These are phyloP conservation scores for Nomada goodeniana DNA, from an alignment of 2,888 invertebrate genomes.

Conservation along the genomic window DNA sequence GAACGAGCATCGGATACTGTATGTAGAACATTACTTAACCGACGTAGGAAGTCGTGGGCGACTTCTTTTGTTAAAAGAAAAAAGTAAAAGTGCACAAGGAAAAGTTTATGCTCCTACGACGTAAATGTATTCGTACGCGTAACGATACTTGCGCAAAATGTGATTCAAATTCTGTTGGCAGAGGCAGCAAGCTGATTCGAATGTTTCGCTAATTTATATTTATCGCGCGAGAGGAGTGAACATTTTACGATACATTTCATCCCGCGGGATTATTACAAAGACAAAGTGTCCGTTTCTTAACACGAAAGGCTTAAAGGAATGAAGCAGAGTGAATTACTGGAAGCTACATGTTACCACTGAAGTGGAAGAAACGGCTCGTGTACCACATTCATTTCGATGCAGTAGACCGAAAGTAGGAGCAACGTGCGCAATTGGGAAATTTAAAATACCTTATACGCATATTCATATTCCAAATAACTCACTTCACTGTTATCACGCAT, in stretches of 20 bases:
- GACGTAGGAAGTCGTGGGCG: neutral
- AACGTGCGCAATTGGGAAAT: neutral
- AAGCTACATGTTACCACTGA: neutral
- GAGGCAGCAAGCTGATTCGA: neutral
- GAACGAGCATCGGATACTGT: neutral
- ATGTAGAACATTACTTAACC: slow-evolving; percentile 10
- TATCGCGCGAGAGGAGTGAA: neutral
- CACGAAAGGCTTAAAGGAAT: neutral
- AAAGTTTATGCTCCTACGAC: neutral
- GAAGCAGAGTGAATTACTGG: neutral
- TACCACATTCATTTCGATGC: neutral
- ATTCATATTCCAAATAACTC: neutral
- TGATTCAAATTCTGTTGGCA: neutral
- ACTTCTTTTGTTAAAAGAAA: neutral
- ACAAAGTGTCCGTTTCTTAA: slow-evolving; percentile 3
- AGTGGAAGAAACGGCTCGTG: neutral
- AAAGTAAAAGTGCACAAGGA: neutral
- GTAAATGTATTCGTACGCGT: neutral
- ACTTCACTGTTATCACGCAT: neutral
- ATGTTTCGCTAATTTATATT: neutral
- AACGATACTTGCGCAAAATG: neutral
- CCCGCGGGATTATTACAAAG: slow-evolving; percentile 12
- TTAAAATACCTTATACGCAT: neutral
- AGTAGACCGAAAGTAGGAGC: no score
- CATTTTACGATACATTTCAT: slow-evolving; percentile 4